Conservation (phyloP, 1,140 invertebrate genomes). For the Rhyacophila brunnea region DNA sequence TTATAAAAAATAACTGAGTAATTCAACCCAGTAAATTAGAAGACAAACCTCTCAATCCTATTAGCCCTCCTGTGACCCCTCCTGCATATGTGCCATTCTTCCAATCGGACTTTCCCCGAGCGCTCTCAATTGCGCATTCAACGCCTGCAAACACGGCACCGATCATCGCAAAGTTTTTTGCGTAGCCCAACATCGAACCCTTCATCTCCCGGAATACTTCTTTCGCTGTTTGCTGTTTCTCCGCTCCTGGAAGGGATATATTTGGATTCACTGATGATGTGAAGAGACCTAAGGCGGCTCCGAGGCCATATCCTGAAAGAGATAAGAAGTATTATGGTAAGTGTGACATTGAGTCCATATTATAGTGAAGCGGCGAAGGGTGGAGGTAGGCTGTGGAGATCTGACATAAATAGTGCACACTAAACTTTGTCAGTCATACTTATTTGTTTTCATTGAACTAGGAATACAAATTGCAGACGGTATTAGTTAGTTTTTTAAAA, state of each 20-base stretch:
- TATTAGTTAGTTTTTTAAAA: no score
- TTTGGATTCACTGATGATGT: slow-evolving; percentile 93
- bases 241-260: slow-evolving; percentile 66
- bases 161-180: slow-evolving; percentile 96
- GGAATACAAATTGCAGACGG: no score
- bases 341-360: no score
- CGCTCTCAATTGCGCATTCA: slow-evolving; percentile 90
- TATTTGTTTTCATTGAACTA: no score
- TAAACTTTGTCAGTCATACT: no score
- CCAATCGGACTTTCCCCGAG: slow-evolving; percentile 93
- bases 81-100: slow-evolving; percentile 94
- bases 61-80: slow-evolving; percentile 89
- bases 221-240: slow-evolving; percentile 79
- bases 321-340: slow-evolving; percentile 12
- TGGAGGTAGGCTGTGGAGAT: no score
- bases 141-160: slow-evolving; percentile 90
- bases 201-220: slow-evolving; percentile 92
- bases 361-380: no score
- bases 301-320: slow-evolving; percentile 84
- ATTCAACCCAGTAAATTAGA: no score
- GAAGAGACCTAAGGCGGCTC: slow-evolving; percentile 91
- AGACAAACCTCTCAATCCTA: slow-evolving; percentile 88
- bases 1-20: no score
- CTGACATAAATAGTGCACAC: no score
- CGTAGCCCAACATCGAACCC: slow-evolving; percentile 84